phyloP scores from a whole-genome alignment of 2,113 vertebrate species.

The Cyprinodon variegatus region DNA sequence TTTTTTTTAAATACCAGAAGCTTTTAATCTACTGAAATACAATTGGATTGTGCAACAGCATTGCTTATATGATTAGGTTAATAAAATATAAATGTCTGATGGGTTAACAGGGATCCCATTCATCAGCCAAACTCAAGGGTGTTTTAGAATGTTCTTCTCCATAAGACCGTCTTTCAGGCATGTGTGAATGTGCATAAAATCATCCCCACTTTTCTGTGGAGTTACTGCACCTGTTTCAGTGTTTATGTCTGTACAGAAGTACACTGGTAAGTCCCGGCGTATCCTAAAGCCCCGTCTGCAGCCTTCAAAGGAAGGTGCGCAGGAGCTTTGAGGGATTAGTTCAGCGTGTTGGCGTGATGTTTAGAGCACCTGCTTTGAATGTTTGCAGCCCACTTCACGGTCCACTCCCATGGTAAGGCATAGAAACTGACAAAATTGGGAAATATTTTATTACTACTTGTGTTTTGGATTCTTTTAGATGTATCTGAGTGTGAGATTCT shows the following conservation, averaged over 20 bases:
- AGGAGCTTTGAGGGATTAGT: not conserved
- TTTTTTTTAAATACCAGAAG: not conserved
- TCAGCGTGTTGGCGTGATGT: not conserved
- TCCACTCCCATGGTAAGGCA: not conserved
- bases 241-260: not conserved
- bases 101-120: conserved; percentile 3
- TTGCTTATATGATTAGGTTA: not conserved
- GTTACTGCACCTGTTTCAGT: conserved; percentile 17
- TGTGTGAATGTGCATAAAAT: conserved; percentile 27
- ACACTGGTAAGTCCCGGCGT: not conserved
- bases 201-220: conserved; percentile 4
- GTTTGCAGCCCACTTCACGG: not conserved
- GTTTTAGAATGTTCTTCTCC: conserved; percentile 24
- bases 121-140: conserved; percentile 30
- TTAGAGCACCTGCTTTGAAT: conserved; percentile 1
- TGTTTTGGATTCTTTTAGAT: not conserved
- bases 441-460: not conserved
- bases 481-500: not conserved
- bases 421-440: not conserved
- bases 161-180: conserved; percentile 17
- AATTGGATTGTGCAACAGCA: not conserved
- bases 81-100: conserved; percentile 6
- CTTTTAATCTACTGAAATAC: conserved; percentile 23
- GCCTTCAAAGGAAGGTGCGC: not conserved
- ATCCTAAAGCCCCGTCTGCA: conserved; percentile 1